Conservation (phyloP, 2,888 invertebrate species). For the Zaprionus lineosus region DNA sequence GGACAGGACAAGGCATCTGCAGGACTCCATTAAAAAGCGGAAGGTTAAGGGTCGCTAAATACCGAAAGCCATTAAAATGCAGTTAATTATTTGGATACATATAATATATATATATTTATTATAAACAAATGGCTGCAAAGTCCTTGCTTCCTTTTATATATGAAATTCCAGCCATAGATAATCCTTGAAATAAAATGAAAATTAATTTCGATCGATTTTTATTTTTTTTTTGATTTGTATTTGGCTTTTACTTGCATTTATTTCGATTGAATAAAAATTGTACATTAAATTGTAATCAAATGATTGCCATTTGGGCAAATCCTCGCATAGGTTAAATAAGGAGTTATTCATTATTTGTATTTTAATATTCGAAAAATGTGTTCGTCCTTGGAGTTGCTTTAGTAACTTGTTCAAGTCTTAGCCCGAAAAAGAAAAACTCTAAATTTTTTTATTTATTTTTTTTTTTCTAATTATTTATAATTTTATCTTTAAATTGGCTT, state of each 20-base stretch:
- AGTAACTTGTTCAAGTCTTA: conserved; percentile 39
- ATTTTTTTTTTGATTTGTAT: conserved; percentile 21
- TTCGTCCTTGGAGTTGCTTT: conserved; percentile 49
- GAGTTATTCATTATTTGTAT: conserved; percentile 18
- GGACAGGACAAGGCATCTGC: too few relatives aligned
- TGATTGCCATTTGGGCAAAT: conserved; percentile 47
- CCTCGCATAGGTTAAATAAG: conserved; percentile 38
- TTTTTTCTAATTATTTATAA: conserved; percentile 1
- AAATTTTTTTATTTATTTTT: conserved; percentile 14
- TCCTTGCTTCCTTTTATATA: neutral
- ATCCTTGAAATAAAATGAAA: too few relatives aligned
- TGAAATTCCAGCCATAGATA: neutral
- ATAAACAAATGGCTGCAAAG: neutral
- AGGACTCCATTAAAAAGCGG: too few relatives aligned
- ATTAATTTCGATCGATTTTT: conserved; percentile 9
- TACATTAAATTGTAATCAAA: conserved; percentile 63
- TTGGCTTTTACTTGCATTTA: conserved; percentile 24
- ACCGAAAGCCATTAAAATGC: neutral
- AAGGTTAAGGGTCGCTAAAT: too few relatives aligned
- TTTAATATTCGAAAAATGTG: conserved; percentile 28
- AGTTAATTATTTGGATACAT: neutral
- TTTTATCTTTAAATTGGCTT: neutral
- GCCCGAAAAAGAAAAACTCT: conserved; percentile 25
- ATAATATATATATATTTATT: neutral
- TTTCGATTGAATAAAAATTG: conserved; percentile 62